A percentile compares a stretch with the other conserved stretches of the same genome.
These are phyloP conservation scores for Arenicola marina DNA, from an alignment of 2,888 invertebrate genomes.

Conservation along the genomic window DNA sequence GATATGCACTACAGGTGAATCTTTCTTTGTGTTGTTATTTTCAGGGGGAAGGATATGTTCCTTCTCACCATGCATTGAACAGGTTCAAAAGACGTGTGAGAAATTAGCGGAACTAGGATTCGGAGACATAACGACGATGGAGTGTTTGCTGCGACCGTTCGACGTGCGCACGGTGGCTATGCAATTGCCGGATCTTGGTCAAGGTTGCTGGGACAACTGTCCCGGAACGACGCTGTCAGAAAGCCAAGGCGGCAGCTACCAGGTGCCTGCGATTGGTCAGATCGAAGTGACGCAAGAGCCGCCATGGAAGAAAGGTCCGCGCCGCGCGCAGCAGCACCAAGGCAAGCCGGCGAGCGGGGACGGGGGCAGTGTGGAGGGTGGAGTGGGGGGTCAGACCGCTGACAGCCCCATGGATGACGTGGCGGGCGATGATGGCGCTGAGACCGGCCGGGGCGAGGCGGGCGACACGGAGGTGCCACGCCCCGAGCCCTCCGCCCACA, in stretches of 20 bases:
- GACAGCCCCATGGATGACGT: neutral
- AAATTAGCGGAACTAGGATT: constrained; percentile 76
- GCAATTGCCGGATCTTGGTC: constrained; percentile 34
- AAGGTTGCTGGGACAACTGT: neutral
- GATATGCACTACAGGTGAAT: no score
- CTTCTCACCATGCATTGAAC: constrained; percentile 99
- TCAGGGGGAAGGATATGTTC: constrained; percentile 92
- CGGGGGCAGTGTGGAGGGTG: neutral
- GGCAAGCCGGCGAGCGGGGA: neutral
- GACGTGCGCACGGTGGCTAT: constrained; percentile 49
- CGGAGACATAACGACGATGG: constrained; percentile 81
- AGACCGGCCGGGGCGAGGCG: neutral
- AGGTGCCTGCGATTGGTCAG: constrained; percentile 12
- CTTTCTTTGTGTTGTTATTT: no score
- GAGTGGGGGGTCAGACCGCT: neutral
- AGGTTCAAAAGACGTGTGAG: constrained; percentile 87
- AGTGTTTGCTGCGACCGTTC: constrained; percentile 67
- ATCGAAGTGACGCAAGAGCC: constrained; percentile 69
- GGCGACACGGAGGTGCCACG: neutral
- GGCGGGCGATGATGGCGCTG: neutral
- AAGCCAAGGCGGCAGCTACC: neutral
- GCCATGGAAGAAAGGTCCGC: constrained; percentile 66
- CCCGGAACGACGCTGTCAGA: neutral
- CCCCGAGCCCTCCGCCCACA: neutral
- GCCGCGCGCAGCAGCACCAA: neutral